Evolutionary conservation across 2,888 invertebrate species (phyloP), one percentile per base, ranked within the genome.

Genomic region (Polydrusus cervinus): DNA sequence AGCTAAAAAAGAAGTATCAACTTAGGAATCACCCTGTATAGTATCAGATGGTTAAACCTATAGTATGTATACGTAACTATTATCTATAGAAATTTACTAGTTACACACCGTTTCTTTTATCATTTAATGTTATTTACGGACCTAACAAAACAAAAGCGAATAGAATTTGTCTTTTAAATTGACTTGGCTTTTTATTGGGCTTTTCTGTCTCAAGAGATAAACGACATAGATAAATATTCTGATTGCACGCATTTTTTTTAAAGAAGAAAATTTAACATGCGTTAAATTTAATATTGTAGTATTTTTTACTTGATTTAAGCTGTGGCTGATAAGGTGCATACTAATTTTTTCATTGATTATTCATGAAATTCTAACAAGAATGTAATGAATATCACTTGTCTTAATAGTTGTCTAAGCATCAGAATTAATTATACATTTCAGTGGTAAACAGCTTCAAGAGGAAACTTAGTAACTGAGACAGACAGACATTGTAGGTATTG

Each of bases 91-190:
- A 11, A n/a, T 5, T 47, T 53, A 30, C 25, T 34, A 25, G 51
- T 5, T 25, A 61, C 20, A 20, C 13, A 34, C 10, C 40, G 43
- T 51, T 43, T 34, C 10, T 10, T 65, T 55, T 71, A 71, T 65
- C 62, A 71, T 40, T 53, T 53, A 65, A 71, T 71, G 65, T 65
- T 71, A 71, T 64, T 43, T 65, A 55, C 65, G 65, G 45, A 8
- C 55, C 20, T 65, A 71, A 65, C 55, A 71, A 57, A 72, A 47
- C 60, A 38, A 47, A 30, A 72, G 47, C 49, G 66, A 38, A 43
- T 49, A 49, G 60, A 72, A 66, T 72, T 72, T 72, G 72, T 66
- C 72, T 72, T 66, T 25, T 66, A 66, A 72, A 72, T 72, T 45
- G 65, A 57, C 60, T 51, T 25, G 60, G 20, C 57, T 72, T 72